Base-by-base conservation (phyloP, 2,797 vertebrate genomes). In the Syndactyla subalaris region DNA sequence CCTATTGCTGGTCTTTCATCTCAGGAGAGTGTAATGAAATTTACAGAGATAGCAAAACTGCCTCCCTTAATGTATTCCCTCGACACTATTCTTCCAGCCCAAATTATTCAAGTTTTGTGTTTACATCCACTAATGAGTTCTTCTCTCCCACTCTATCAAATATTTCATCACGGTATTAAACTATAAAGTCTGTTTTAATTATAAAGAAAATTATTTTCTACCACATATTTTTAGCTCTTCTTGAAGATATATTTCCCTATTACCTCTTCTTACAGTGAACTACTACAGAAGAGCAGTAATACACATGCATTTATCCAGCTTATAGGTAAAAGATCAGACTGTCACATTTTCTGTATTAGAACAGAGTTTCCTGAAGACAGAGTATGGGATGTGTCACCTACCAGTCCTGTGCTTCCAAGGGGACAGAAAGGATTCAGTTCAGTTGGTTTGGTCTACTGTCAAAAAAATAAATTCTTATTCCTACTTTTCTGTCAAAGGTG, bases 11-110 rank as follows among this genome's bases (percentile, higher is more conserved):
- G 23, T 77, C 66, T 95, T 97, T 94, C 45, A 86, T 85, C 85
- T 96, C 38, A 51, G 61, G 55, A 89, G 66, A 94, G 62, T 80
- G 67, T 59, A 79, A 55, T 3, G 70, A 92, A 89, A 88, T 83
- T 57, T n/a, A 92, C n/a, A 90, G 65, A 92, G 43, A 88, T 57
- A 92, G 75, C 84, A 93, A 81, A 96, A 91, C 84, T 94, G 61
- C 55, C 66, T 94, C 55, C 54, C 39, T 87, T 86, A 78, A 96
- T 97, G 92, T 94, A 94, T 82, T 95, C 96, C 89, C 66, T 82
- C 3, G 76, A 41, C 77, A 16, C 43, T 87, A 12, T 92, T 38
- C 26, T 92, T 79, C 57, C 65, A 55, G 24, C 30, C 58, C 84
- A 81, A 76, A 67, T 95, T 90, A 86, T 83, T 93, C 49, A 93